Evolutionary conservation across 2,113 vertebrate genomes (phyloP), one percentile per base, ranked within the genome.

Genomic region (Chionodraco myersi): DNA sequence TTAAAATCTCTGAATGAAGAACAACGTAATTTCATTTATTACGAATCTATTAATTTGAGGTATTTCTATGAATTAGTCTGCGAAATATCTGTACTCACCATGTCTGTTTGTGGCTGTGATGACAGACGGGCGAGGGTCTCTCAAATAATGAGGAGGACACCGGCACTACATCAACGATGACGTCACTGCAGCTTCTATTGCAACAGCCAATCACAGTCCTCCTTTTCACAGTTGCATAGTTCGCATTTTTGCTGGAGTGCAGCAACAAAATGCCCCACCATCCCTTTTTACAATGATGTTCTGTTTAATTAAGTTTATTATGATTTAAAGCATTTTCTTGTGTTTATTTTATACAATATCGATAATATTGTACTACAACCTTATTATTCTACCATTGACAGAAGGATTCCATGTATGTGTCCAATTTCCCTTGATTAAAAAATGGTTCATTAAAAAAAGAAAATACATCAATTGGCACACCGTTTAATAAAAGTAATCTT

Each of bases 171-270:
- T 75, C 77, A 67, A 47, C 2, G 57, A 26, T 87, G 80, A 88
- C 14, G 87, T 85, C 76, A 86, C 34, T 30, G 11, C 7, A 0
- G 36, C 45, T 47, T 12, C 9, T 2, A 0, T 4, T 2, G 6
- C 16, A 69, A 14, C 74, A 85, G 70, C 91, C 87, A 91, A 91
- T 92, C 87, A 81, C 34, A 62, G 1, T n/a, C 10, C 52, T 26
- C n/a, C 8, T 44, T 36, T 66, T 65, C 1, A 72, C 16, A 11
- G 44, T 9, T 0, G 52, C 64, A 21, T 56, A 21, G 54, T 45
- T 59, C 4, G n/a, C 63, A 56, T 71, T 44, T 63, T 64, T 79
- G 44, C 7, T 66, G 47, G 36, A 6, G 10, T 13, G 59, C 45
- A 67, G 44, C 47, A 26, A 0, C 48, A 41, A 23, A 47, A 48